phyloP scores from a whole-genome alignment of 2,797 vertebrate species.

The Sebastes alutus region DNA sequence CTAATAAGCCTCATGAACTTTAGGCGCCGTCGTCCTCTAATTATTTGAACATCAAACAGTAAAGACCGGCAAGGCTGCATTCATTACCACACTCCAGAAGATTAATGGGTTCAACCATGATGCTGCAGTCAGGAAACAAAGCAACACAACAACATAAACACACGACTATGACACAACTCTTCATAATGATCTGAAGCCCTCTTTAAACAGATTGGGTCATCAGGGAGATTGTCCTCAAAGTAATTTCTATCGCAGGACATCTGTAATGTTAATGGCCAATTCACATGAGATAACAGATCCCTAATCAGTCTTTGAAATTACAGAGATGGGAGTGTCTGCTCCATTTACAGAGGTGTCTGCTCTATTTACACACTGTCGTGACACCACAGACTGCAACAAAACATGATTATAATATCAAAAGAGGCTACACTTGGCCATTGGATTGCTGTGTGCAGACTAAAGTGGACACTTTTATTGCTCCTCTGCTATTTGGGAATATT shows the following conservation, averaged over 20 bases:
- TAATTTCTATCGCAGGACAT: constrained; percentile 39
- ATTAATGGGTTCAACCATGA: constrained; percentile 65
- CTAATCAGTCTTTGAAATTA: constrained; percentile 52
- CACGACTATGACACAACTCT: constrained; percentile 14
- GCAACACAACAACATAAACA: constrained; percentile 18
- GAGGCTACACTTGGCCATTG: no score
- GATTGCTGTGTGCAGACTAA: neutral
- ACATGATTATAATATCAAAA: neutral
- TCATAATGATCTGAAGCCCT: constrained; percentile 17
- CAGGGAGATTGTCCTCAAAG: constrained; percentile 24
- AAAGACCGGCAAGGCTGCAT: constrained; percentile 51
- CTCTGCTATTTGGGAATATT: neutral
- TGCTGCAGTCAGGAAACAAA: constrained; percentile 38
- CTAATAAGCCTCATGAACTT: constrained; percentile 69
- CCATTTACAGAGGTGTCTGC: constrained; percentile 28
- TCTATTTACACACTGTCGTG: constrained; percentile 10
- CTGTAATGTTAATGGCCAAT: constrained; percentile 56
- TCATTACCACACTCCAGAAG: constrained; percentile 68
- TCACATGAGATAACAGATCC: constrained; percentile 49
- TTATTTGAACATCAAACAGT: constrained; percentile 75
- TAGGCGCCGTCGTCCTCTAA: constrained; percentile 50
- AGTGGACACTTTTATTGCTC: neutral
- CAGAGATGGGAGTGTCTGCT: constrained; percentile 45
- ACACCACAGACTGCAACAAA: neutral
- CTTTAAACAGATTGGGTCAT: constrained; percentile 14